Base-by-base conservation (phyloP, 2,888 invertebrate genomes). In the Ectobius pallidus region DNA sequence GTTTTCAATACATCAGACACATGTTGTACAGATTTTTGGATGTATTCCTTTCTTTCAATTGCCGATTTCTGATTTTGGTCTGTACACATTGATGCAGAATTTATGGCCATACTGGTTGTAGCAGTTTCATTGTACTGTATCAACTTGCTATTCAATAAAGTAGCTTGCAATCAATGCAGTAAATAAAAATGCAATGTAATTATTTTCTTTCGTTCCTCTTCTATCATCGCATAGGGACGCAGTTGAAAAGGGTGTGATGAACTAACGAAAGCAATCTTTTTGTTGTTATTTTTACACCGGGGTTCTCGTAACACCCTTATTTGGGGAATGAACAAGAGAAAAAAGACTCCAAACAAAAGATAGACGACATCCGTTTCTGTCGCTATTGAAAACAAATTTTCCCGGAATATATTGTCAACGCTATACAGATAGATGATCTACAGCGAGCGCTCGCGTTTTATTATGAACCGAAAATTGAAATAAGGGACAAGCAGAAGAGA, bases 361-460 rank as follows among this genome's bases (percentile, higher is more conserved):
- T 1, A 25, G 58, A 9, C 30, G 30, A 58, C 58, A 58, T 58
- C 32, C 58, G 32, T n/a, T 9, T n/a, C 11, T 25, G 58, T 30
- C n/a, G 30, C 25, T 58, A 58, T 30, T 58, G 58, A 58, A 30
- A 58, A 58, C 58, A 58, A 30, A 58, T 58, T 58, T 58, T 58
- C 30, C 58, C n/a, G 4, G 58, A 30, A 58, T 58, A 58, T 30
- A 30, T 58, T 58, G 58, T 58, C 58, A 58, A 30, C 30, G 32
- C n/a, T 25, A 34, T 34, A 58, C 25, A 58, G 58, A 58, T 30
- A n/a, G 32, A 58, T 58, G 27, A 4, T 30, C 25, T n/a, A n/a
- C n/a, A 25, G 2, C 16, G n/a, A 14, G 32, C 16, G 9, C 1
- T 55, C 55, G 27, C 55, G 2, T 58, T 58, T 30, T 58, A 58